Evolutionary conservation across 1,140 invertebrate species (phyloP).

Genomic region (Dreissena rostriformis): DNA sequence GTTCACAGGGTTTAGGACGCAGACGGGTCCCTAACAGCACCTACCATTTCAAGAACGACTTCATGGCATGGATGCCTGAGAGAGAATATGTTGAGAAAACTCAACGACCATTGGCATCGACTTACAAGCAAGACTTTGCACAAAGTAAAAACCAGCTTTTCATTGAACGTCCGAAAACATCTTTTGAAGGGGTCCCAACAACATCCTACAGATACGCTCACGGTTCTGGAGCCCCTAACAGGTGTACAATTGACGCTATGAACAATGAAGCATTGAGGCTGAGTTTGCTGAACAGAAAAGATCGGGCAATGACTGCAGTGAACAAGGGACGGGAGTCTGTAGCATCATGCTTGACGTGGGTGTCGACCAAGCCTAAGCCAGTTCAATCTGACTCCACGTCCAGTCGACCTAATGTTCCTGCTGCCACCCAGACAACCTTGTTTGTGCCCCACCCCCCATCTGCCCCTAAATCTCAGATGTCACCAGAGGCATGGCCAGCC

Average conservation of each 20-base stretch:
- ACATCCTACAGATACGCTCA: slow-evolving; percentile 77
- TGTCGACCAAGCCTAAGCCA: slow-evolving; percentile 47
- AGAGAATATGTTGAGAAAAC: slow-evolving; percentile 66
- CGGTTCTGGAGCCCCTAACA: slow-evolving; percentile 69
- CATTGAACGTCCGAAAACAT: slow-evolving; percentile 71
- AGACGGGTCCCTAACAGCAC: slow-evolving; percentile 70
- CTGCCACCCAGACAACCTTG: slow-evolving; percentile 49
- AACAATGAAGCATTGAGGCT: slow-evolving; percentile 72
- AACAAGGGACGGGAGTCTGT: slow-evolving; percentile 69
- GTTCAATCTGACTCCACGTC: slow-evolving; percentile 5
- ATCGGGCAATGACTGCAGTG: slow-evolving; percentile 66
- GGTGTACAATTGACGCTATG: slow-evolving; percentile 67
- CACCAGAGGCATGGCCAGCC: slow-evolving; percentile 26
- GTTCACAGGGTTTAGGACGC: slow-evolving; percentile 73
- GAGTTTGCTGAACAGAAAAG: slow-evolving; percentile 65
- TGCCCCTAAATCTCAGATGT: slow-evolving; percentile 39
- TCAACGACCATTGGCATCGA: slow-evolving; percentile 67
- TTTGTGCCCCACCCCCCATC: slow-evolving; percentile 56
- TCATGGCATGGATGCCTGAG: slow-evolving; percentile 77
- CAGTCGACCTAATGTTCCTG: slow-evolving; percentile 22
- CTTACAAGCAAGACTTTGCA: slow-evolving; percentile 72
- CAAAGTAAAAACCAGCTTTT: slow-evolving; percentile 62
- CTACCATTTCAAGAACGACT: slow-evolving; percentile 72
- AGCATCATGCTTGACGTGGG: slow-evolving; percentile 76
- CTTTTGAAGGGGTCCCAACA: slow-evolving; percentile 72